phyloP scores from a whole-genome alignment of 2,888 invertebrate genomes.

The Buathra laborator region DNA sequence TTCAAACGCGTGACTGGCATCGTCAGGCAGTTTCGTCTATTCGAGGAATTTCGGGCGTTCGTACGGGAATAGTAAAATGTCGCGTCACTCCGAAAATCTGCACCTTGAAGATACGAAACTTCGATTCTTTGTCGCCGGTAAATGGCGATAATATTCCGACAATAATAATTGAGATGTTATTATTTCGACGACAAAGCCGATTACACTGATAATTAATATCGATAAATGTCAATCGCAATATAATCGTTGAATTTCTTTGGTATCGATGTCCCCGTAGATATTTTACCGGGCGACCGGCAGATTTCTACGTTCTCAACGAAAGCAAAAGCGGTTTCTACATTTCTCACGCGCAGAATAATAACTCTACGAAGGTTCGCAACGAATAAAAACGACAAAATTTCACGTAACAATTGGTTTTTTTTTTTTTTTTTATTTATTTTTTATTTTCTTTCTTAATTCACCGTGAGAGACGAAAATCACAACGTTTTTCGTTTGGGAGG shows the following conservation, averaged over 20 bases:
- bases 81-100: not conserved
- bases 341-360: not conserved
- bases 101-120: not conserved
- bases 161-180: too few relatives aligned
- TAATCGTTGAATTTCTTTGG: not conserved
- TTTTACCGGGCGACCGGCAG: not conserved
- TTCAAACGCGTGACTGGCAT: slow-evolving; percentile 24
- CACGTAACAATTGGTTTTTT: slow-evolving; percentile 61
- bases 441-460: slow-evolving; percentile 46
- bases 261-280: not conserved
- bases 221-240: not conserved
- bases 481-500: slow-evolving; percentile 27
- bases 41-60: not conserved
- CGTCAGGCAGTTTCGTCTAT: not conserved
- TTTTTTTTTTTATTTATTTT: slow-evolving; percentile 27
- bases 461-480: slow-evolving; percentile 55
- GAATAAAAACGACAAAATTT: slow-evolving; percentile 14
- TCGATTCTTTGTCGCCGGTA: not conserved
- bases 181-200: not conserved
- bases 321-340: not conserved
- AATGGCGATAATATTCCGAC: not conserved
- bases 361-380: slow-evolving; percentile 25
- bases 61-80: slow-evolving; percentile 22
- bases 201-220: not conserved
- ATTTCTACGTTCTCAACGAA: not conserved